Percentiles rank a stretch among this genome's conserved stretches.
These are phyloP conservation scores for Pseudopipra pipra DNA, from an alignment of 2,113 vertebrate species.

Conservation along the genomic window DNA sequence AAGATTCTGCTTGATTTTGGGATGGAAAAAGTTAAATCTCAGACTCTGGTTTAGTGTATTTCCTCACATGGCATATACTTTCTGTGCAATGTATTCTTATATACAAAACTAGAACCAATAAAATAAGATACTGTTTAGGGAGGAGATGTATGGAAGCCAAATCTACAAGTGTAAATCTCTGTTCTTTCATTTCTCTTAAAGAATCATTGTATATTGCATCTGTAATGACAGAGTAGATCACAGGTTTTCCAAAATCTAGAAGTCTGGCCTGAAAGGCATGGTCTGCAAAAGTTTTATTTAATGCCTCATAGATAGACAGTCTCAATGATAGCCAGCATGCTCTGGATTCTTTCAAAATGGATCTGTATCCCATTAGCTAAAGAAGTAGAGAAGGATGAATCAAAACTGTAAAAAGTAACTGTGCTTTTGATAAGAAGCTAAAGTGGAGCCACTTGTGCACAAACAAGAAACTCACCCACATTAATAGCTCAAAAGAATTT, in stretches of 20 bases:
- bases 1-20: not conserved
- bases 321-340: not conserved
- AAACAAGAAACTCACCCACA: not conserved
- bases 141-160: not conserved
- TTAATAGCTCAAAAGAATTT: not conserved
- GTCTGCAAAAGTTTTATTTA: not conserved
- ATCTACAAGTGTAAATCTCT: not conserved
- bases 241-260: not conserved
- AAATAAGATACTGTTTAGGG: not conserved
- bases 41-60: not conserved
- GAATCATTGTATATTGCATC: not conserved
- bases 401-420: not conserved
- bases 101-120: not conserved
- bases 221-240: not conserved
- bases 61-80: not conserved
- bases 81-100: not conserved
- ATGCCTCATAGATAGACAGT: not conserved
- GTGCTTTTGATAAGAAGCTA: not conserved
- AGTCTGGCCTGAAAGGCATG: not conserved
- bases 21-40: not conserved
- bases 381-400: not conserved
- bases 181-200: not conserved
- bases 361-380: not conserved
- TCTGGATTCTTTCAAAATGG: not conserved
- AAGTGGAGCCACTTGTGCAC: not conserved